Evolutionary conservation across 2,113 vertebrate species (phyloP), one percentile per base, ranked within the genome.

Genomic region (Siniperca chuatsi): DNA sequence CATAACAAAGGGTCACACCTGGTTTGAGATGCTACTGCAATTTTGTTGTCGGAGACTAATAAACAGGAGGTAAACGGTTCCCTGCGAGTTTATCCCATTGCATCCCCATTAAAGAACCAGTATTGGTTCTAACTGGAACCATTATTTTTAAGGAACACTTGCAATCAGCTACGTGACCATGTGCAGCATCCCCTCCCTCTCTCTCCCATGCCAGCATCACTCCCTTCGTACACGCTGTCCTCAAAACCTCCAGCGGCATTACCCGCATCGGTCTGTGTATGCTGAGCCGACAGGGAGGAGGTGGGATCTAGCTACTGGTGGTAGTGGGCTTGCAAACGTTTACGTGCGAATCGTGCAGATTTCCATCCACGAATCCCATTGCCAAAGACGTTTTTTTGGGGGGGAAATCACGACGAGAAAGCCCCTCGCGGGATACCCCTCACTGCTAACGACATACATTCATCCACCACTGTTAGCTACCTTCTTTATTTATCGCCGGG

Each of bases 111-210:
- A 21, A 12, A 46, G 8, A 67, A 54, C 11, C 76, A n/a, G 1
- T 20, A 20, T 4, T 40, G 55, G 25, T 70, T 64, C 46, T 10
- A 1, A 68, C 6, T 68, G 9, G 60, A 42, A 70, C 58, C 70
- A 23, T 81, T 69, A 67, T 52, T 83, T 78, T n/a, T 5, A 4
- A 55, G 61, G 52, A 13, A 67, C 40, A 0, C 54, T 75, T 40
- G 58, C 73, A 40, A 42, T 72, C 62, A 40, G 70, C 87, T 91
- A 91, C 87, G 92, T 92, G 84, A 87, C 79, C 82, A 89, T 90
- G 75, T 85, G 79, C 85, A 73, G 68, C 87, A 81, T 70, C 75
- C 52, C 77, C 76, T 70, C 71, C 67, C 79, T 8, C 67, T 6
- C 57, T 42, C 61, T 21, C 62, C 35, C 35, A 23, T 52, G 21